Percentiles rank a stretch among this genome's conserved stretches.
Conservation (phyloP, 2,113 vertebrate species). For the Marmota monax region DNA sequence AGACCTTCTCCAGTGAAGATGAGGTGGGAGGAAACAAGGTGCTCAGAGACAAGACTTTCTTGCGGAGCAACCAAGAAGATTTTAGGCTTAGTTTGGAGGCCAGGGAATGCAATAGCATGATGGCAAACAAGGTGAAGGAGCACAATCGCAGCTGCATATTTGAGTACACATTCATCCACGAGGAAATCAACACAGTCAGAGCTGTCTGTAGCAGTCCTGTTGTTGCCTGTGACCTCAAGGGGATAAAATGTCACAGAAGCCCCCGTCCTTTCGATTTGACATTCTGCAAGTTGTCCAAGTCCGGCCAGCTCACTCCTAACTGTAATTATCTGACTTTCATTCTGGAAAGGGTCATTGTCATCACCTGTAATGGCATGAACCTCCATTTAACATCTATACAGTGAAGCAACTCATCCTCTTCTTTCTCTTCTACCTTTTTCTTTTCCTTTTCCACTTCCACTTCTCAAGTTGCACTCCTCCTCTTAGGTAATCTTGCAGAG, state of each 20-base stretch:
- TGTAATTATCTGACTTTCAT: slow-evolving; percentile 75
- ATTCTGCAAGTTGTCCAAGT: slow-evolving; percentile 68
- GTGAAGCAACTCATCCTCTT: background rate
- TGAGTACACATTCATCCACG: slow-evolving; percentile 73
- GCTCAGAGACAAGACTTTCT: slow-evolving; percentile 9
- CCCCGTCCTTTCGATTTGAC: slow-evolving; percentile 75
- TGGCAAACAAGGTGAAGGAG: slow-evolving; percentile 63
- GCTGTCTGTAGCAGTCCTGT: slow-evolving; percentile 62
- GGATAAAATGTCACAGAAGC: slow-evolving; percentile 76
- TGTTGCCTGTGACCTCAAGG: slow-evolving; percentile 68
- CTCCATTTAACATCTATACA: background rate
- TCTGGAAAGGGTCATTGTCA: slow-evolving; percentile 65
- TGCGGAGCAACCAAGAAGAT: slow-evolving; percentile 36
- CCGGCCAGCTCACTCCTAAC: slow-evolving; percentile 67
- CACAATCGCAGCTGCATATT: slow-evolving; percentile 32
- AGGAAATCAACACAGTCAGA: background rate
- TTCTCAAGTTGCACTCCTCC: background rate
- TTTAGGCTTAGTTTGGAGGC: background rate
- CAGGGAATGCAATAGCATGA: slow-evolving; percentile 74
- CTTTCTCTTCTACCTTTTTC: background rate
- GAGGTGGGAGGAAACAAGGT: slow-evolving; percentile 43
- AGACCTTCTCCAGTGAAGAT: slow-evolving; percentile 36
- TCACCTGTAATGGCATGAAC: slow-evolving; percentile 61
- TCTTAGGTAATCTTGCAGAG: background rate
- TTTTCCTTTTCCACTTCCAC: background rate